A percentile compares a stretch with the other conserved stretches of the same genome.
These are phyloP conservation scores for Salvelinus namaycush DNA, from an alignment of 2,113 vertebrate genomes.

Conservation along the genomic window DNA sequence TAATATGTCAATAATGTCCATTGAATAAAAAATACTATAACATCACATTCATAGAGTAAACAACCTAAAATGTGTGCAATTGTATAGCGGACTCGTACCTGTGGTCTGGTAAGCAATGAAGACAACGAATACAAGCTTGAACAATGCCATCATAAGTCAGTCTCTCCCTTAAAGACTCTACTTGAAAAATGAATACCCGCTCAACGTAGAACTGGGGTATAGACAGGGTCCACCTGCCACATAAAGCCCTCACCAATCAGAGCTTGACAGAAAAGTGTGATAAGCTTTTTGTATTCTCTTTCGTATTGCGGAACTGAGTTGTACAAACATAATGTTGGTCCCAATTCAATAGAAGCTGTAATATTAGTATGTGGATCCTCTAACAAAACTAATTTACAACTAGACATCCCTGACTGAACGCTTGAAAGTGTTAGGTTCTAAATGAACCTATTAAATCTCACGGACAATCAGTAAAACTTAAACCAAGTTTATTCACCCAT, in stretches of 20 bases:
- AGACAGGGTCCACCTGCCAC: not conserved
- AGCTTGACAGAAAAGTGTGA: not conserved
- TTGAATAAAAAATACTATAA: not conserved
- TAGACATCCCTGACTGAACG: too few relatives aligned
- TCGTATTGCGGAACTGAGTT: not conserved
- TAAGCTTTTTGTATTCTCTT: not conserved
- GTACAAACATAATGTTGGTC: not conserved
- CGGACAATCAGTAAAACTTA: too few relatives aligned
- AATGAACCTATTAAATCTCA: too few relatives aligned
- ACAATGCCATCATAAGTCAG: slow-evolving; percentile 45
- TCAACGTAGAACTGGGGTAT: slow-evolving; percentile 13
- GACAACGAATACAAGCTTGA: slow-evolving; percentile 50
- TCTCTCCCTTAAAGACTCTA: not conserved
- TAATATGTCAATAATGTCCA: too few relatives aligned
- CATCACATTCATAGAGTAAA: not conserved
- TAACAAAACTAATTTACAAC: too few relatives aligned
- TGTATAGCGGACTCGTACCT: slow-evolving; percentile 50
- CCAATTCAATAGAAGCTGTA: too few relatives aligned
- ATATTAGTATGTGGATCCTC: too few relatives aligned
- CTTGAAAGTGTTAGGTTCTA: too few relatives aligned
- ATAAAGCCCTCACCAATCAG: slow-evolving; percentile 13
- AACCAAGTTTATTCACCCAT: too few relatives aligned
- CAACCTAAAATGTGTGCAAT: not conserved
- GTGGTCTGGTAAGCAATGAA: slow-evolving; percentile 42
- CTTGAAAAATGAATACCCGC: not conserved